These are phyloP conservation scores for Schizaphis graminum DNA, from an alignment of 2,888 invertebrate species.

Conservation along the genomic window DNA sequence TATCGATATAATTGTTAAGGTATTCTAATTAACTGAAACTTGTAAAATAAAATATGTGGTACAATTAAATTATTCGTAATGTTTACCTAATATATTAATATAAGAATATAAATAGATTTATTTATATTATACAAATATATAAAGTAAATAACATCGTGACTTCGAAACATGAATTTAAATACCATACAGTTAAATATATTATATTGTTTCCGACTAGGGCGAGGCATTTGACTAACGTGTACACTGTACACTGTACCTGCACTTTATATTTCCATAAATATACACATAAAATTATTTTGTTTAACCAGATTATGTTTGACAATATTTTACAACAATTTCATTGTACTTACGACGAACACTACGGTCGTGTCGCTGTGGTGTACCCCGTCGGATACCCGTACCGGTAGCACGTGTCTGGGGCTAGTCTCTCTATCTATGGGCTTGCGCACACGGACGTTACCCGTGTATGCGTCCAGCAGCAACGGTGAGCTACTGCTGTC, in stretches of 20 bases:
- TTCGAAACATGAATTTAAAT: not conserved
- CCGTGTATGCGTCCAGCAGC: conserved; percentile 79
- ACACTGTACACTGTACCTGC: not conserved
- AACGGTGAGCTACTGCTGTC: conserved; percentile 73
- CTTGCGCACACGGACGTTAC: conserved; percentile 81
- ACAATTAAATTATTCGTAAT: not conserved
- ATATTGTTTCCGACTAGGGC: not conserved
- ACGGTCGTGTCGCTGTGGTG: conserved; percentile 86
- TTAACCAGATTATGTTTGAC: not conserved
- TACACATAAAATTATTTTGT: not conserved
- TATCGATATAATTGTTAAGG: not conserved
- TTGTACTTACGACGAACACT: conserved; percentile 78
- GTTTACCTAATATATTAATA: not conserved
- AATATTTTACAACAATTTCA: not conserved
- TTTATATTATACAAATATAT: not conserved
- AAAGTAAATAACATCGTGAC: not conserved
- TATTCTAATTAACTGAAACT: not conserved
- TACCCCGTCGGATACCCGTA: conserved; percentile 90
- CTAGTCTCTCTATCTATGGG: conserved; percentile 87
- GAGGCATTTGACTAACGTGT: not conserved
- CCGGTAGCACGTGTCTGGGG: conserved; percentile 82
- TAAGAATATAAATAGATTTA: no score
- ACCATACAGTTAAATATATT: not conserved
- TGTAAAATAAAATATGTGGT: not conserved
- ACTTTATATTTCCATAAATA: not conserved